Conservation (phyloP, 2,113 vertebrate species). For the Chlamydotis undulata region DNA sequence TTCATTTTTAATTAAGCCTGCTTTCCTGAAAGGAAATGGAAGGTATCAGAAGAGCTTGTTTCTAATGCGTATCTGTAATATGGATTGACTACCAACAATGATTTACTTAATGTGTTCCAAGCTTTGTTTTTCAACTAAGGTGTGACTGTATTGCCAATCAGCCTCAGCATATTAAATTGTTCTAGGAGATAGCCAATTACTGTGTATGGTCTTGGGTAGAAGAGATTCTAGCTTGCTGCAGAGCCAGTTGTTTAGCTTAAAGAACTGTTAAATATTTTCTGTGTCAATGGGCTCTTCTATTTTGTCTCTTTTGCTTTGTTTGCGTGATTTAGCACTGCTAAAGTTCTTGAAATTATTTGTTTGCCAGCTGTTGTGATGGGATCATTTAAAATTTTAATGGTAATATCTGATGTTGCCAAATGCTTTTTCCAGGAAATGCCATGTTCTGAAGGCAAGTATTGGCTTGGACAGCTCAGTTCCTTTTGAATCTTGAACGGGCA, state of each 20-base stretch:
- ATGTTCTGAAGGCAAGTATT: neutral
- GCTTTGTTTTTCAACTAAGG: neutral
- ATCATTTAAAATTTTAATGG: neutral
- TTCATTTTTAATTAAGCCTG: neutral
- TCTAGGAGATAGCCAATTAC: neutral
- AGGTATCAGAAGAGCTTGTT: neutral
- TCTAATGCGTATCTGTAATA: neutral
- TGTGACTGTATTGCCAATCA: neutral
- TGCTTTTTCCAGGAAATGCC: neutral
- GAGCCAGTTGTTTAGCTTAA: neutral
- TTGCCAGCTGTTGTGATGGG: neutral
- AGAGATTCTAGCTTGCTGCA: neutral
- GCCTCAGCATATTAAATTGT: neutral
- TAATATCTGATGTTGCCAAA: neutral
- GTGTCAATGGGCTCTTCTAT: neutral
- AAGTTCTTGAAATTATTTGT: neutral
- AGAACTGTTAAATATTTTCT: neutral
- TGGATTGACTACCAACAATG: neutral
- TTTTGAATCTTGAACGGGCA: neutral
- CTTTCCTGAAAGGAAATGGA: neutral
- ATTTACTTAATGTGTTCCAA: neutral
- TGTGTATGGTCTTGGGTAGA: neutral
- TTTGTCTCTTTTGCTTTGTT: neutral
- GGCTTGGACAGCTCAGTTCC: neutral
- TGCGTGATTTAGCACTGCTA: neutral